These are phyloP conservation scores for Blera fallax DNA, from an alignment of 2,888 invertebrate species.

Conservation along the genomic window DNA sequence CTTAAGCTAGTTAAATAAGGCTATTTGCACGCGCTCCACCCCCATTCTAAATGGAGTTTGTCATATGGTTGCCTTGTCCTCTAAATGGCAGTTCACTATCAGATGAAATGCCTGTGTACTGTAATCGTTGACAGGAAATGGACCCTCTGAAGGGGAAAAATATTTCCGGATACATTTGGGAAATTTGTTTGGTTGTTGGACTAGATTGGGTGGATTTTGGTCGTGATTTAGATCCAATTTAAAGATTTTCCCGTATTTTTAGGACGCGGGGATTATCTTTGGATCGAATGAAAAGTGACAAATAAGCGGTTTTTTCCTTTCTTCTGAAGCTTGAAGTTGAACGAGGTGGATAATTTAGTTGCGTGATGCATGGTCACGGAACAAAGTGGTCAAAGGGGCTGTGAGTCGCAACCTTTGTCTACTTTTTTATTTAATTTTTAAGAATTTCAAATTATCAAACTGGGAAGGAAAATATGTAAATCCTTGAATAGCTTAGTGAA, in stretches of 20 bases:
- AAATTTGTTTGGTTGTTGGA: slow-evolving; percentile 40
- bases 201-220: slow-evolving; percentile 55
- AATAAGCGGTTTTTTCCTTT: slow-evolving; percentile 54
- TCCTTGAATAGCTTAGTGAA: no score
- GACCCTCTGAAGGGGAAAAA: slow-evolving; percentile 67
- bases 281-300: slow-evolving; percentile 40
- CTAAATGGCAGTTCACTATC: slow-evolving; percentile 49
- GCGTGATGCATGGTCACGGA: neutral
- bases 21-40: slow-evolving; percentile 65
- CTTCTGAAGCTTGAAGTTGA: neutral
- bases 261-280: slow-evolving; percentile 35
- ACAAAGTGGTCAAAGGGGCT: neutral
- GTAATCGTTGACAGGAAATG: slow-evolving; percentile 69
- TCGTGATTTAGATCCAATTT: slow-evolving; percentile 67
- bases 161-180: slow-evolving; percentile 60
- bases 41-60: slow-evolving; percentile 42
- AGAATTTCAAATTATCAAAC: no score
- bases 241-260: slow-evolving; percentile 48
- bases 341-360: slow-evolving; percentile 1
- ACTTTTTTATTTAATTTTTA: no score
- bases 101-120: slow-evolving; percentile 38
- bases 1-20: slow-evolving; percentile 71
- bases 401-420: neutral
- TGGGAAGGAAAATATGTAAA: no score
- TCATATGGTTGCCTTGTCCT: slow-evolving; percentile 51